Conservation (phyloP, 1,140 invertebrate genomes). For the Microplitis mediator region DNA sequence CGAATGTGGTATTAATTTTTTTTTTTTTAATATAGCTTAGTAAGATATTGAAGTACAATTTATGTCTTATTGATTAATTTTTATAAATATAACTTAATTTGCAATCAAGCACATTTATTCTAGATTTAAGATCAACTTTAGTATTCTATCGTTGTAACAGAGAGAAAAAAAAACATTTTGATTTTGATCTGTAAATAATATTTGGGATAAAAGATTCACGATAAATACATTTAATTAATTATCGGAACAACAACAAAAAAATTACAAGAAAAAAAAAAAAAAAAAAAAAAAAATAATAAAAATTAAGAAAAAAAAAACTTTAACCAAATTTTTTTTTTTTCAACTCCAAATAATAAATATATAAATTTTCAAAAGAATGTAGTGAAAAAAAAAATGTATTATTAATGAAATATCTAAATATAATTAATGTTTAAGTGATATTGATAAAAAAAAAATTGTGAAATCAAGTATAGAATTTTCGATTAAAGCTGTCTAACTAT, state of each 20-base stretch:
- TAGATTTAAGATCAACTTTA: too few species aligned
- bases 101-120: too few species aligned
- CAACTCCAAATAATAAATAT: neutral
- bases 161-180: too few species aligned
- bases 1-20: neutral
- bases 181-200: too few species aligned
- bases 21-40: neutral
- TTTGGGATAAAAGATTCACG: too few species aligned
- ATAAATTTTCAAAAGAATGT: slow-evolving; percentile 4
- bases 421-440: slow-evolving; percentile 42
- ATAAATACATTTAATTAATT: too few species aligned
- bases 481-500: slow-evolving; percentile 6
- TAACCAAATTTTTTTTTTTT: neutral
- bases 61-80: too few species aligned
- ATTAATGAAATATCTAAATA: slow-evolving; percentile 37
- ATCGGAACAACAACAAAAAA: too few species aligned
- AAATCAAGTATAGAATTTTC: slow-evolving; percentile 18
- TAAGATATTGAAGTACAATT: neutral
- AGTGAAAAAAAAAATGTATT: slow-evolving; percentile 40
- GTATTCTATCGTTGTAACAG: too few species aligned
- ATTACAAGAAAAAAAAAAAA: neutral
- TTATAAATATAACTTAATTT: too few species aligned
- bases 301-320: neutral
- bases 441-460: slow-evolving; percentile 16
- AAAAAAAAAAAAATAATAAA: neutral